Conservation (phyloP, 2,113 vertebrate species). For the Brachypodius melanocephalos region DNA sequence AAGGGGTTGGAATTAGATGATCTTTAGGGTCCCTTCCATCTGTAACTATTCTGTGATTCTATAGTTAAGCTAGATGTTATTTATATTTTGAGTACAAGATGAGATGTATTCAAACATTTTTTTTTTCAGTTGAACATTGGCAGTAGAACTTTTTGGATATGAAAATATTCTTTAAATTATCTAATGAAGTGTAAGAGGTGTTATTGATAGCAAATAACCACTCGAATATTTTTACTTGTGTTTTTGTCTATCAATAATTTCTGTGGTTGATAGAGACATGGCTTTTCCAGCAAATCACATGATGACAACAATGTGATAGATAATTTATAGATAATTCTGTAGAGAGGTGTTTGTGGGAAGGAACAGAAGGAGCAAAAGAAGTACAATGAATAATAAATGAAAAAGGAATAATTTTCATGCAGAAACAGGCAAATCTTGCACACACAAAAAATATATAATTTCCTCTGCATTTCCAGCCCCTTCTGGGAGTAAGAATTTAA, state of each 20-base stretch:
- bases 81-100: background rate
- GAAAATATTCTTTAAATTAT: background rate
- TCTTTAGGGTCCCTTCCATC: background rate
- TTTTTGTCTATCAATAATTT: background rate
- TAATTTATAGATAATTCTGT: background rate
- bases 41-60: background rate
- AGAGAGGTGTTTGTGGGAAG: background rate
- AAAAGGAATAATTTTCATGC: background rate
- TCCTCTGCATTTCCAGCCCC: background rate
- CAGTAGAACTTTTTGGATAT: background rate
- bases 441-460: background rate
- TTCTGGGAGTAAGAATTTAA: constrained; percentile 14
- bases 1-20: background rate
- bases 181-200: background rate
- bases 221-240: background rate
- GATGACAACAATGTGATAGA: background rate
- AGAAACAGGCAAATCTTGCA: background rate
- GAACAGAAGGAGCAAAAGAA: background rate
- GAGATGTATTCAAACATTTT: background rate
- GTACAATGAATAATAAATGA: background rate
- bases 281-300: background rate
- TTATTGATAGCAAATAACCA: background rate
- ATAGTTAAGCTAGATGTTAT: background rate
- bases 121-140: background rate
- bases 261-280: background rate